A percentile compares a stretch with the other conserved stretches of the same genome.
These are phyloP conservation scores for Phataginus tetradactyla DNA, from an alignment of 2,797 vertebrate genomes.

Conservation along the genomic window DNA sequence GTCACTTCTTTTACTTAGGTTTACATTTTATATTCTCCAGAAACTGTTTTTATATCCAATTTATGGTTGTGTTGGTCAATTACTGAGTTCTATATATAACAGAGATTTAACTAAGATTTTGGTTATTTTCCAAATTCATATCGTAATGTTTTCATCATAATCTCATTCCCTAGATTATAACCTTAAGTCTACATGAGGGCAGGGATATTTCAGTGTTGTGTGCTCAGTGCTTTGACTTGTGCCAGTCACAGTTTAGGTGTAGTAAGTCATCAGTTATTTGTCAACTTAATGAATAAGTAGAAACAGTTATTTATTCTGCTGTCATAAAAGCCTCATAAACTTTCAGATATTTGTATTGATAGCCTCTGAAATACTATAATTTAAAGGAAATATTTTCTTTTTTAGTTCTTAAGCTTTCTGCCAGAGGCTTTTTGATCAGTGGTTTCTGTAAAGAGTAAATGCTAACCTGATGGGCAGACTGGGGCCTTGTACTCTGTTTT, in stretches of 20 bases:
- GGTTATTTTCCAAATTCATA: conserved; percentile 6
- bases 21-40: background rate
- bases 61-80: background rate
- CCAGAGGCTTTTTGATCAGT: background rate
- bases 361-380: background rate
- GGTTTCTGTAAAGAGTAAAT: background rate
- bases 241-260: background rate
- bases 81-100: background rate
- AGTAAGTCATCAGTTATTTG: background rate
- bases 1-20: background rate
- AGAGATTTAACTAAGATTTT: background rate
- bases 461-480: background rate
- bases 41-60: background rate
- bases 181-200: too few relatives aligned
- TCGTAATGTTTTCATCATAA: background rate
- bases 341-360: background rate
- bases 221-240: background rate
- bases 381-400: background rate
- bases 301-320: background rate
- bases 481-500: background rate
- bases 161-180: background rate
- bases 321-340: background rate
- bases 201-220: background rate
- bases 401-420: background rate
- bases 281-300: background rate